These are phyloP conservation scores for Chondrosia reniformis DNA, from an alignment of 37 sponge, comb jelly and placozoan genomes.

Conservation along the genomic window DNA sequence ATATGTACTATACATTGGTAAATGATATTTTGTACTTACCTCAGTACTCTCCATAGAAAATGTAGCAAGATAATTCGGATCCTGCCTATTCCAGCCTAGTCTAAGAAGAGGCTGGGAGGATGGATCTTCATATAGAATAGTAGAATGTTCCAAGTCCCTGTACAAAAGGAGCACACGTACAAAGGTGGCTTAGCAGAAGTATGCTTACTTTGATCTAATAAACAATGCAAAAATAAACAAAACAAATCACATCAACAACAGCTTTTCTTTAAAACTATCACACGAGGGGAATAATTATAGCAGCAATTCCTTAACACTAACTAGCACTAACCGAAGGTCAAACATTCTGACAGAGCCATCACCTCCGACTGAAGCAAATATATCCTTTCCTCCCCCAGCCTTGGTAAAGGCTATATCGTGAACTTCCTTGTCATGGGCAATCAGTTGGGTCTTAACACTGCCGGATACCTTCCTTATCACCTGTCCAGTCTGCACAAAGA, in stretches of 20 bases:
- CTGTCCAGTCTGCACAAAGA: constrained; percentile 63
- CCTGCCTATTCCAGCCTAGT: constrained; percentile 93
- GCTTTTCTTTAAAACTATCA: too few relatives aligned
- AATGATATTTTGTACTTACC: constrained; percentile 29
- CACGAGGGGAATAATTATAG: too few relatives aligned
- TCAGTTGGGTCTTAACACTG: constrained; percentile 84
- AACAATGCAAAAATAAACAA: too few relatives aligned
- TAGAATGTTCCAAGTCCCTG: constrained; percentile 93
- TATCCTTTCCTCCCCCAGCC: constrained; percentile 78
- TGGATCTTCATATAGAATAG: constrained; percentile 88
- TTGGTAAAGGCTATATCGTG: constrained; percentile 91
- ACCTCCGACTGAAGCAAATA: constrained; percentile 94
- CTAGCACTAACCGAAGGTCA: constrained; percentile 71
- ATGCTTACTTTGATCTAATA: too few relatives aligned
- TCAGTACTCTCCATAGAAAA: constrained; percentile 81
- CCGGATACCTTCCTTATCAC: constrained; percentile 79
- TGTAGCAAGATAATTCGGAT: constrained; percentile 93
- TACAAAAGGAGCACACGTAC: background rate
- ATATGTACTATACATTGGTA: background rate
- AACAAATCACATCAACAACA: too few relatives aligned
- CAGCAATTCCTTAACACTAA: too few relatives aligned
- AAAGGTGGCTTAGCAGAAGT: background rate
- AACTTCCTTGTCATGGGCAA: constrained; percentile 90
- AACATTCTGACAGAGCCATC: constrained; percentile 97
- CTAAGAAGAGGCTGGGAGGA: constrained; percentile 82